A percentile compares a stretch with the other conserved stretches of the same genome.
phyloP scores from a whole-genome alignment of 2,888 invertebrate species.

The Lasioglossum figueresi region DNA sequence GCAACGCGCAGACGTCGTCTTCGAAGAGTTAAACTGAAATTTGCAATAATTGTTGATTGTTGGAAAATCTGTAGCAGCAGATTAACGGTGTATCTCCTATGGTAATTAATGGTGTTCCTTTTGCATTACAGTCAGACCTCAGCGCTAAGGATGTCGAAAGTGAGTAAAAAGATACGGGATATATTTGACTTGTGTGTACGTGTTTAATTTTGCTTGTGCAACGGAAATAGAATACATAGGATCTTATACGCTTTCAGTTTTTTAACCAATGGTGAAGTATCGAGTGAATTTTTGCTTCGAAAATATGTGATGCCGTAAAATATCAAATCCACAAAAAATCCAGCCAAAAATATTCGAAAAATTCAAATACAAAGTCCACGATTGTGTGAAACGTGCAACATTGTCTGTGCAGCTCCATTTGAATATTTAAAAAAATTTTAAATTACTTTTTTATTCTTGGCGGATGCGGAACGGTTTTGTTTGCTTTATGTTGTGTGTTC shows the following conservation, averaged over 20 bases:
- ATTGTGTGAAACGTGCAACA: background rate
- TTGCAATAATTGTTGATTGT: background rate
- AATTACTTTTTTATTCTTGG: background rate
- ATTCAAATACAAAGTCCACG: background rate
- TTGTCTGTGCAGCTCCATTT: background rate
- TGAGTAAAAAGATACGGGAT: conserved; percentile 86
- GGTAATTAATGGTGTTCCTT: conserved; percentile 19
- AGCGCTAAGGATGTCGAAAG: conserved; percentile 95
- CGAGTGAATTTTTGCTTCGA: conserved; percentile 40
- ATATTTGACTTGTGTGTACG: conserved; percentile 26
- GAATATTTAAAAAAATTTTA: background rate
- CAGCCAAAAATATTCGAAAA: background rate
- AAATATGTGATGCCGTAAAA: conserved; percentile 20
- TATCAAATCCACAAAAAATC: background rate
- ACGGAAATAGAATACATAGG: background rate
- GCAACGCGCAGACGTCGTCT: background rate
- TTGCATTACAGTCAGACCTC: conserved; percentile 91
- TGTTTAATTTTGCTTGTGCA: conserved; percentile 26
- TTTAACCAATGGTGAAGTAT: conserved; percentile 23
- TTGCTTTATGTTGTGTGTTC: background rate
- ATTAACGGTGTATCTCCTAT: background rate
- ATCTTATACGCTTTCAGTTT: background rate
- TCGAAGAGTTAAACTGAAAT: background rate
- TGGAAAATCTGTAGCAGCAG: background rate
- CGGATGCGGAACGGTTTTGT: background rate